Conservation (phyloP, 2,113 vertebrate genomes). For the Aptenodytes patagonicus region DNA sequence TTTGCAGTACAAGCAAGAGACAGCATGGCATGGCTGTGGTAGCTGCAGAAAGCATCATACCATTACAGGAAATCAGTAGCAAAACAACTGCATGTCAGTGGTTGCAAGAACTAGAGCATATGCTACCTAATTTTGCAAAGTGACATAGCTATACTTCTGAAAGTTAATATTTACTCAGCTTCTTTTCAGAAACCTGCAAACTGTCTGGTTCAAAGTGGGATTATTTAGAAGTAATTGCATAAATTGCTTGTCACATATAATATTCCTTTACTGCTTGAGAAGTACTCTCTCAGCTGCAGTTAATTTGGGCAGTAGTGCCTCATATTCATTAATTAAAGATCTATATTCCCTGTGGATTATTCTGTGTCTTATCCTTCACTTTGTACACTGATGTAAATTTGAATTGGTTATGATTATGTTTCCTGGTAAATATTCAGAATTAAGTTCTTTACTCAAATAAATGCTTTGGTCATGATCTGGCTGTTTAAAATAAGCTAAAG, state of each 20-base stretch:
- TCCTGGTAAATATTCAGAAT: not conserved
- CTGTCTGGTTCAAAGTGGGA: not conserved
- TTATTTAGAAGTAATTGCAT: conserved; percentile 41
- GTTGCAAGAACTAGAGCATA: not conserved
- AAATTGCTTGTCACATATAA: conserved; percentile 35
- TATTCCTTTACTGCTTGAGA: conserved; percentile 26
- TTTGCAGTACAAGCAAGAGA: not conserved
- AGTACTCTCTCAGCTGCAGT: conserved; percentile 12
- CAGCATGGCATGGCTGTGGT: accelerated
- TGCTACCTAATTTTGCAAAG: not conserved
- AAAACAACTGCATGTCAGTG: not conserved
- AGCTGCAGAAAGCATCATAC: not conserved
- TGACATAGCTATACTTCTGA: not conserved
- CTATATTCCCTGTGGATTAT: not conserved
- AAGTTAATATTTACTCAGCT: not conserved
- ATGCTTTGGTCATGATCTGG: not conserved
- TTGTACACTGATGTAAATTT: not conserved
- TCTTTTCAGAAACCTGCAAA: not conserved
- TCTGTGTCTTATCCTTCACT: not conserved
- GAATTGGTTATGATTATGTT: not conserved
- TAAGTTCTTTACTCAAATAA: not conserved
- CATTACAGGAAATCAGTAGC: not conserved
- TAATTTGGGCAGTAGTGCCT: not conserved
- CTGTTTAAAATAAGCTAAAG: not conserved
- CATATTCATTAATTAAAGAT: not conserved